phyloP scores from a whole-genome alignment of 1,140 invertebrate species.

The Drosophila sucinea region DNA sequence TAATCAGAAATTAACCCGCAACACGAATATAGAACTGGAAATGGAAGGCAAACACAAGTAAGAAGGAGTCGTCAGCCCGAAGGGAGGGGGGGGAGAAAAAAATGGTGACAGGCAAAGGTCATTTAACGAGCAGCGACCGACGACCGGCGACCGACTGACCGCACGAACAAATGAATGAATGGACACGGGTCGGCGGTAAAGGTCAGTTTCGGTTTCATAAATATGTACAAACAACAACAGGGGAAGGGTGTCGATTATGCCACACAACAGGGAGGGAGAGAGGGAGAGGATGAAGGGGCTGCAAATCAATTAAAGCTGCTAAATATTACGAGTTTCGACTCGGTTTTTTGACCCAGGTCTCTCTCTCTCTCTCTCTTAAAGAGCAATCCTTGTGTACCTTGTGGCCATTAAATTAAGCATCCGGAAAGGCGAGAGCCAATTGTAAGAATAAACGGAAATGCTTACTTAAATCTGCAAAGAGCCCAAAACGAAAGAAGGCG shows the following conservation, averaged over 20 bases:
- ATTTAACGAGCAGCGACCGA: conserved; percentile 67
- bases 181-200: conserved; percentile 62
- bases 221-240: conserved; percentile 43
- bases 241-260: conserved; percentile 51
- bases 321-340: conserved; percentile 28
- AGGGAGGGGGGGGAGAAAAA: not conserved
- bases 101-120: conserved; percentile 69
- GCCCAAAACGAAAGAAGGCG: conserved; percentile 11
- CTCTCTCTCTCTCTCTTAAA: not conserved
- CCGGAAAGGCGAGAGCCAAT: conserved; percentile 66
- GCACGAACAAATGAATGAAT: conserved; percentile 73
- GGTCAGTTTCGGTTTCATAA: conserved; percentile 70
- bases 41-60: conserved; percentile 4
- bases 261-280: conserved; percentile 39
- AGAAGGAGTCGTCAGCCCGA: not conserved
- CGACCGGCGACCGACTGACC: conserved; percentile 60
- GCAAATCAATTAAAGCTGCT: conserved; percentile 73
- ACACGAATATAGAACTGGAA: conserved; percentile 49
- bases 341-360: conserved; percentile 59
- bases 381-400: conserved; percentile 38
- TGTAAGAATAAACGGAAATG: conserved; percentile 56
- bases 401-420: conserved; percentile 72
- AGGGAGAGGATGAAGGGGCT: conserved; percentile 31
- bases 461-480: conserved; percentile 30
- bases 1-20: conserved; percentile 76